Evolutionary conservation across 2,113 vertebrate species (phyloP).

Genomic region (Chlorodrepanis virens): DNA sequence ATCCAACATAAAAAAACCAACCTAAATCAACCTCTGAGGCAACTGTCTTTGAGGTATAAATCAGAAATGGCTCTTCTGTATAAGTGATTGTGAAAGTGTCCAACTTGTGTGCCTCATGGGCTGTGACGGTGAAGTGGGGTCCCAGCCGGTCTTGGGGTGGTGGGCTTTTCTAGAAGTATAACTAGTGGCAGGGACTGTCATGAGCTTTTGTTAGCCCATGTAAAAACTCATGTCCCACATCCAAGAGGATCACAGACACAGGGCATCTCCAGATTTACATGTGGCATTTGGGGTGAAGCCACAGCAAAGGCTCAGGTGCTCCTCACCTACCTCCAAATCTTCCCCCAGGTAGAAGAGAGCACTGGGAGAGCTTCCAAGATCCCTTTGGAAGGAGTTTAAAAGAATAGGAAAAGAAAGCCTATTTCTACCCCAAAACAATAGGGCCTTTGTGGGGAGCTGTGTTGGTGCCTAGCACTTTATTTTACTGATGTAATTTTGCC

Average conservation of each 20-base stretch:
- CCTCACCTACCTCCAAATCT: neutral
- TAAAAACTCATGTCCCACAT: neutral
- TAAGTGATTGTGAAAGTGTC: neutral
- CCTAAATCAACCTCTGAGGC: neutral
- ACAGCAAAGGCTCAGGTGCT: neutral
- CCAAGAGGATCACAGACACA: neutral
- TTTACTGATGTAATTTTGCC: neutral
- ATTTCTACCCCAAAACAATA: neutral
- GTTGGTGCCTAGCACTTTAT: neutral
- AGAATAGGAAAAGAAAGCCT: neutral
- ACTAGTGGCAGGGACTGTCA: accelerated
- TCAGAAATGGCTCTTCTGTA: neutral
- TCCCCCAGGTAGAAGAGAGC: neutral
- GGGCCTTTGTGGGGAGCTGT: neutral
- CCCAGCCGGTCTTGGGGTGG: neutral
- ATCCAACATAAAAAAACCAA: neutral
- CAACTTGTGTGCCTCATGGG: neutral
- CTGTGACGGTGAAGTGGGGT: neutral
- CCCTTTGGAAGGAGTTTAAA: neutral
- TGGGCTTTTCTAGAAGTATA: neutral
- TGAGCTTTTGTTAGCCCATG: neutral
- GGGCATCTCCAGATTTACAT: neutral
- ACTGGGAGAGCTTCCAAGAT: neutral
- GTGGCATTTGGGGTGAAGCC: neutral
- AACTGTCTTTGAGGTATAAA: neutral